Evolutionary conservation across 2,797 vertebrate genomes (phyloP), one percentile per base, ranked within the genome.

Genomic region (Ptychobarbus kaznakovi): DNA sequence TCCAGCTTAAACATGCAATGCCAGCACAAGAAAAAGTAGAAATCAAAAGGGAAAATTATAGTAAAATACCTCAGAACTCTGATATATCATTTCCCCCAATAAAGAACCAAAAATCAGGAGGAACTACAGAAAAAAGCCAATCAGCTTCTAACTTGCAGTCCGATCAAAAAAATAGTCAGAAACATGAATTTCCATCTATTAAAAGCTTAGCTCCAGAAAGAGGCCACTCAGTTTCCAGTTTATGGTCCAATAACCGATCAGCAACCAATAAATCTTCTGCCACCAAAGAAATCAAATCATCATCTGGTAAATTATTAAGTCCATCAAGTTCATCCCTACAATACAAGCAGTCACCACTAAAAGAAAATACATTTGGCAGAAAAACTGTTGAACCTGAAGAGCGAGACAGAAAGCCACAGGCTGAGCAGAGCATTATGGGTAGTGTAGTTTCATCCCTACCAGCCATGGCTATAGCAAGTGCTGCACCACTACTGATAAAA

Each of bases 151-250:
- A 25, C 87, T 81, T 38, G 61, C 86, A 61, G 63, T 83, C 89
- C 80, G 86, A 70, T 15, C n/a, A 86, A 49, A 69, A 77, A 56
- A 32, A 82, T 13, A 77, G 28, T 22, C n/a, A 70, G 66, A 51
- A 61, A 78, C 63, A 79, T 86, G 38, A 76, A 58, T 86, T 81
- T 38, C 63, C 72, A 61, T 77, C 63, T 35, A 77, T 81, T 89
- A 85, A 40, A 51, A 87, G 58, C 61, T 85, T 89, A 84, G 86
- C 65, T 22, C 15, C 87, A 79, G 72, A 86, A n/a, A 32, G 65
- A 56, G 38, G 63, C 51, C 70, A 70, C 61, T 61, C 56, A 49
- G 13, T 68, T 56, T 86, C 72, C n/a, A 76, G 63, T 66, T 51
- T 76, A 70, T 77, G 49, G 85, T 76, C 85, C 35, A 82, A 32